Conservation (phyloP, 2,113 vertebrate species). For the Semnornis frantzii region DNA sequence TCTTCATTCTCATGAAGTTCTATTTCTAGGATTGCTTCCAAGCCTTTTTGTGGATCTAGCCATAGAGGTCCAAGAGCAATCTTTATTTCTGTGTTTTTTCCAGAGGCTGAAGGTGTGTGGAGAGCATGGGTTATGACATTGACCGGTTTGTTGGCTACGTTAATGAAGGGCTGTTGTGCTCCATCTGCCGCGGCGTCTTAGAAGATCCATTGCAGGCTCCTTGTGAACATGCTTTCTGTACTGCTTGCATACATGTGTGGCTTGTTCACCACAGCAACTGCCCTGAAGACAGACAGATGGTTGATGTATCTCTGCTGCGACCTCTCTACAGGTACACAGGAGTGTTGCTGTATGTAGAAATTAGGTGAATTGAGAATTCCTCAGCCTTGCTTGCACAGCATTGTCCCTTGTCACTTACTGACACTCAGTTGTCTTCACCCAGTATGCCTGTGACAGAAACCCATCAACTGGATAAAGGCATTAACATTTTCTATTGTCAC, state of each 20-base stretch:
- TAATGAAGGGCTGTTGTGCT: conserved; percentile 89
- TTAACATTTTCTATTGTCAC: neutral
- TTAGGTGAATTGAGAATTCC: neutral
- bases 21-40: neutral
- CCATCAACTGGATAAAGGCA: neutral
- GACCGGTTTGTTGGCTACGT: conserved; percentile 91
- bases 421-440: neutral
- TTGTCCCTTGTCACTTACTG: neutral
- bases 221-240: conserved; percentile 89
- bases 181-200: conserved; percentile 87
- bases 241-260: conserved; percentile 87
- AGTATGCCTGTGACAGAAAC: neutral
- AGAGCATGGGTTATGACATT: conserved; percentile 86
- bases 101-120: neutral
- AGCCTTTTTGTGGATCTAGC: neutral
- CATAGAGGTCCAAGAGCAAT: neutral
- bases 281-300: conserved; percentile 85
- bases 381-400: neutral
- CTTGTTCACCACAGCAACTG: conserved; percentile 85
- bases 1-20: neutral
- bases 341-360: neutral
- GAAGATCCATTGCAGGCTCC: conserved; percentile 89
- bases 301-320: conserved; percentile 80
- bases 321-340: conserved; percentile 82
- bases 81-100: neutral